Evolutionary conservation across 2,113 vertebrate genomes (phyloP).

Genomic region (Gymnogyps californianus): DNA sequence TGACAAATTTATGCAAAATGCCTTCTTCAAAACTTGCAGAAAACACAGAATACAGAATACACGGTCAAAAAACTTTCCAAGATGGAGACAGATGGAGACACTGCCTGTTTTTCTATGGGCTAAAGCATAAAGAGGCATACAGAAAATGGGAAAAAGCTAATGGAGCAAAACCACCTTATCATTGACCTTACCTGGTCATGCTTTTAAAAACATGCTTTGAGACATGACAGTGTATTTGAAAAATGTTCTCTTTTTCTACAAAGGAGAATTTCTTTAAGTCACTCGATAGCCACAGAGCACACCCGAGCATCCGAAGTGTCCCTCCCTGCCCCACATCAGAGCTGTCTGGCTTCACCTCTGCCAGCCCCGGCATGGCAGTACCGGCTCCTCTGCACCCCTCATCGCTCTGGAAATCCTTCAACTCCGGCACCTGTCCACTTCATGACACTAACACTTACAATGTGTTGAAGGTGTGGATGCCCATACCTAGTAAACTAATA

Average conservation of each 20-base stretch:
- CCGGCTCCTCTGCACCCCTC: not conserved
- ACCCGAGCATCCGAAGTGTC: accelerated
- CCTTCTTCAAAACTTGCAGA: not conserved
- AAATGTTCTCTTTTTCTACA: not conserved
- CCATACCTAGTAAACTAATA: not conserved
- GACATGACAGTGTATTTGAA: not conserved
- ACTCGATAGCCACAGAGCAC: accelerated
- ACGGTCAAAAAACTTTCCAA: not conserved
- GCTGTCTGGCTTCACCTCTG: not conserved
- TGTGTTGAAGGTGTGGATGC: no score
- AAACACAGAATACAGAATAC: not conserved
- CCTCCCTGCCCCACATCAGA: not conserved
- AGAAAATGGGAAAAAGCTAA: not conserved
- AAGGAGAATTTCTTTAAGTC: not conserved
- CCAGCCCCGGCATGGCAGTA: not conserved
- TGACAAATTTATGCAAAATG: not conserved
- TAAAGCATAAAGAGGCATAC: not conserved
- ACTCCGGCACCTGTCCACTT: not conserved
- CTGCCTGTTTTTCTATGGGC: not conserved
- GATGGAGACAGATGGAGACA: not conserved
- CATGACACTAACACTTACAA: not conserved
- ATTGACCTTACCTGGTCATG: not conserved
- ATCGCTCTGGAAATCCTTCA: not conserved
- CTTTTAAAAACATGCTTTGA: not conserved
- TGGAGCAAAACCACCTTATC: not conserved